These are phyloP conservation scores for Macropus fuliginosus DNA, from an alignment of 2,797 vertebrate species.

Conservation along the genomic window DNA sequence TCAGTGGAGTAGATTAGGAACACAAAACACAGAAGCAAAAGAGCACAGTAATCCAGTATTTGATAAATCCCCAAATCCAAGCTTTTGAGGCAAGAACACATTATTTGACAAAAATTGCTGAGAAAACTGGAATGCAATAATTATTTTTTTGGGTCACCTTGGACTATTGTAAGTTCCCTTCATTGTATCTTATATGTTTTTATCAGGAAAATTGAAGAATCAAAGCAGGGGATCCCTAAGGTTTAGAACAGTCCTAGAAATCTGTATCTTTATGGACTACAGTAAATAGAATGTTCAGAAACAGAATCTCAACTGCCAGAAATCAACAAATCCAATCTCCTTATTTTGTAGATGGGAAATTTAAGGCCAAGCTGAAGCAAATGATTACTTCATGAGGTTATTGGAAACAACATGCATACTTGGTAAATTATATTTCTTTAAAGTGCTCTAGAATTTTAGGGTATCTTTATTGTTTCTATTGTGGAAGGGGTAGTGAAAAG, in stretches of 20 bases:
- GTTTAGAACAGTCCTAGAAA: not conserved
- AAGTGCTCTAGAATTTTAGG: not conserved
- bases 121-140: not conserved
- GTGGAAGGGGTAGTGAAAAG: no score
- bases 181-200: not conserved
- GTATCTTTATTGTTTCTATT: not conserved
- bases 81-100: not conserved
- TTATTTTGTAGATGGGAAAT: not conserved
- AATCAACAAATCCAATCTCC: not conserved
- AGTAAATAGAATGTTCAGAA: not conserved
- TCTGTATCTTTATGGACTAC: not conserved
- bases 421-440: not conserved
- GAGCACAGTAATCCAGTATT: not conserved
- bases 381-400: not conserved
- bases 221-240: not conserved
- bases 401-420: not conserved
- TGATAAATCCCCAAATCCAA: not conserved
- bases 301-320: not conserved
- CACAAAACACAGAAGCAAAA: not conserved
- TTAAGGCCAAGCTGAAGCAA: not conserved
- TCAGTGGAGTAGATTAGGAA: not conserved
- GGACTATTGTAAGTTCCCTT: not conserved
- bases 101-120: not conserved
- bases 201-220: not conserved
- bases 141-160: not conserved